A percentile compares a stretch with the other conserved stretches of the same genome.
Conservation (phyloP, 2,797 vertebrate genomes). For the Momotus momota region DNA sequence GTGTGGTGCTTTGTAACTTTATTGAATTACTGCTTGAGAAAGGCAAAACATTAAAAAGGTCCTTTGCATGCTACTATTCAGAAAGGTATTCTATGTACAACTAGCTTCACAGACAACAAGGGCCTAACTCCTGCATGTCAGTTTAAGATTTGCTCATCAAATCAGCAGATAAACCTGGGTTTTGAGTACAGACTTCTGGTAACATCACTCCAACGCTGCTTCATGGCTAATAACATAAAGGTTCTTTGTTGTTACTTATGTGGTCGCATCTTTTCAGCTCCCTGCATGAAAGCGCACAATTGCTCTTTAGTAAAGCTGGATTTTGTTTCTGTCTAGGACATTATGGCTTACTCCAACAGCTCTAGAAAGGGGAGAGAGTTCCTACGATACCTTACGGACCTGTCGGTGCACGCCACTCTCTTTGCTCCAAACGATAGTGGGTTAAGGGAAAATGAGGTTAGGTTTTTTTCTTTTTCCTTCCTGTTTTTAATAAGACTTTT, state of each 20-base stretch:
- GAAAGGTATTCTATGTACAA: neutral
- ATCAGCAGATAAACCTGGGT: neutral
- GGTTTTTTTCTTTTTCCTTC: neutral
- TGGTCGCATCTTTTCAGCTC: neutral
- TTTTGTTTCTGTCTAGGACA: constrained; percentile 80
- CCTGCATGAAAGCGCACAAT: rapidly evolving
- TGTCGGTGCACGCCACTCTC: constrained; percentile 83
- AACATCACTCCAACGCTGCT: neutral
- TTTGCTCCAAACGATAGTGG: constrained; percentile 89
- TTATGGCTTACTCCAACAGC: constrained; percentile 85
- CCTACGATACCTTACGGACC: constrained; percentile 82
- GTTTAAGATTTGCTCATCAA: neutral
- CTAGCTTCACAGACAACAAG: neutral
- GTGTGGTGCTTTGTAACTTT: rapidly evolving
- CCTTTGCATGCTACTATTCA: neutral
- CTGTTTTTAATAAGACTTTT: neutral
- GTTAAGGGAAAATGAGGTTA: constrained; percentile 86
- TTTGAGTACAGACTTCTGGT: neutral
- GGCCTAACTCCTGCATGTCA: neutral
- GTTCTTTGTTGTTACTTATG: neutral
- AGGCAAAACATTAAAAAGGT: neutral
- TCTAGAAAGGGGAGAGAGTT: constrained; percentile 83
- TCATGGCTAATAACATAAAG: neutral
- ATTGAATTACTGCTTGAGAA: neutral
- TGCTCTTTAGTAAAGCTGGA: neutral